Percentiles rank a stretch among this genome's conserved stretches.
Evolutionary conservation across 2,888 invertebrate genomes (phyloP).

Genomic region (Troglohyphantes excavatus): DNA sequence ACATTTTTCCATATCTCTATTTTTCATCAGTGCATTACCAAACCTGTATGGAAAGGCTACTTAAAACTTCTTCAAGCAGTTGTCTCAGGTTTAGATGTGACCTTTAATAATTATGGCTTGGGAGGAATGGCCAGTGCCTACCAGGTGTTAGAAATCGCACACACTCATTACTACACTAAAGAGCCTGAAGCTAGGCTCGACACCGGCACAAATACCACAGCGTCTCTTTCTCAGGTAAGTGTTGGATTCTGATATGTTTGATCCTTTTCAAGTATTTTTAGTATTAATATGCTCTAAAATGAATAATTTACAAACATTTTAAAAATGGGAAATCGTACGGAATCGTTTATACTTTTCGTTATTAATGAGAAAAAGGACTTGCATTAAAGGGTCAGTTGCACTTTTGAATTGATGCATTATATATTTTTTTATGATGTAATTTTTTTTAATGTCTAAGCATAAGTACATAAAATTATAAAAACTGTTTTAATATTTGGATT

Average conservation of each 20-base stretch:
- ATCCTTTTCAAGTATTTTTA: not conserved
- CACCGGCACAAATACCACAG: slow-evolving; percentile 82
- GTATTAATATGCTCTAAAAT: not conserved
- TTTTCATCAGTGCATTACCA: slow-evolving; percentile 90
- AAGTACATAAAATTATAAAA: no score
- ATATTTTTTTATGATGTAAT: no score
- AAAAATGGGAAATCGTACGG: no score
- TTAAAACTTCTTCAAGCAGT: slow-evolving; percentile 94
- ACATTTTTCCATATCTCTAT: no score
- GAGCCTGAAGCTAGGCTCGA: slow-evolving; percentile 85
- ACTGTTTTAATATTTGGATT: no score
- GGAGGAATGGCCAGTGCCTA: slow-evolving; percentile 98
- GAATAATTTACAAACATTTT: not conserved
- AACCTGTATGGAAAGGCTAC: slow-evolving; percentile 98
- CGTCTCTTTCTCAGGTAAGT: slow-evolving; percentile 83
- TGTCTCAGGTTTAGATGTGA: slow-evolving; percentile 94
- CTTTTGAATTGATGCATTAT: no score
- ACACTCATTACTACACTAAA: slow-evolving; percentile 98
- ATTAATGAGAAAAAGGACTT: no score
- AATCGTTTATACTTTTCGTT: no score
- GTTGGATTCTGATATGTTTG: not conserved
- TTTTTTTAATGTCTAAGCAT: no score
- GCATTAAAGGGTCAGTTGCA: no score
- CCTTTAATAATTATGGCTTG: slow-evolving; percentile 94
- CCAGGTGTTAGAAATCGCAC: slow-evolving; percentile 98